Percentiles rank a stretch among this genome's conserved stretches.
phyloP scores from a whole-genome alignment of 2,113 vertebrate genomes.

The Laterallus jamaicensis region DNA sequence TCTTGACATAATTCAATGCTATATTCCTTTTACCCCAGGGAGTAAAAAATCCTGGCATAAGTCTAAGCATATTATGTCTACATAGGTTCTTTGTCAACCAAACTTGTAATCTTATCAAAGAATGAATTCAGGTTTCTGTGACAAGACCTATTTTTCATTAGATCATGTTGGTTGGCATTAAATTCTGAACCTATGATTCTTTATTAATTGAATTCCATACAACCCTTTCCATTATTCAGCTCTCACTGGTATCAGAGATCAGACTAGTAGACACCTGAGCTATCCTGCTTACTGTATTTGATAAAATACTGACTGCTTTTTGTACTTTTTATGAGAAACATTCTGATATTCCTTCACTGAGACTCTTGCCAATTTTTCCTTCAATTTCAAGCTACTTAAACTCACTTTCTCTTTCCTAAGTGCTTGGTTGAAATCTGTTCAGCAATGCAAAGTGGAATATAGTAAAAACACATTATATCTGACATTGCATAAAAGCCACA shows the following conservation, averaged over 20 bases:
- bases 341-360: neutral
- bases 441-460: neutral
- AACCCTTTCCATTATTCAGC: neutral
- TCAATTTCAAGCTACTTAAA: conserved; percentile 24
- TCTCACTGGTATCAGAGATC: neutral
- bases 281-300: neutral
- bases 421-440: neutral
- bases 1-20: neutral
- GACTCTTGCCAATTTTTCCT: neutral
- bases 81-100: neutral
- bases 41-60: neutral
- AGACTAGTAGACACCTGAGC: neutral
- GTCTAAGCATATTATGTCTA: neutral
- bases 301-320: neutral
- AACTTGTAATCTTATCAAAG: conserved; percentile 7
- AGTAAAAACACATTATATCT: neutral
- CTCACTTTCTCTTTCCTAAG: neutral
- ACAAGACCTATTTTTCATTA: neutral
- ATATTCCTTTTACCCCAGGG: neutral
- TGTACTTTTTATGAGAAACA: neutral
- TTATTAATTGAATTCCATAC: neutral
- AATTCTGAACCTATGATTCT: neutral
- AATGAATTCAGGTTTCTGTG: neutral
- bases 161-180: neutral
- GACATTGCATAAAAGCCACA: neutral